phyloP scores from a whole-genome alignment of 2,797 vertebrate genomes.

The Chrysocyon brachyurus region DNA sequence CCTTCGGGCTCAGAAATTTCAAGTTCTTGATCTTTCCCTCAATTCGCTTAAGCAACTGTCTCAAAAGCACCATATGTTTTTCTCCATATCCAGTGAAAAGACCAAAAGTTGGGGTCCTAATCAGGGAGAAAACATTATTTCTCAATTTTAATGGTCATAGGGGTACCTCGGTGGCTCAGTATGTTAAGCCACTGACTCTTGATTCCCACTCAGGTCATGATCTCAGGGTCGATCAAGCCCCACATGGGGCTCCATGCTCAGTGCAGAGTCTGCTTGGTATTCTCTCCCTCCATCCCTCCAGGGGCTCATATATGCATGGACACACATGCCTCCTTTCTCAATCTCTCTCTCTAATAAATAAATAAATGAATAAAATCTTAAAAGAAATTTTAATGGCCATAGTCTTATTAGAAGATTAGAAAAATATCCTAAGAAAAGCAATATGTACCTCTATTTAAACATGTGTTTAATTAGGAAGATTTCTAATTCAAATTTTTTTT shows the following conservation, averaged over 20 bases:
- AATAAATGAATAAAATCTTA: background rate
- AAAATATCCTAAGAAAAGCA: slow-evolving; percentile 42
- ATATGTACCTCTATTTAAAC: background rate
- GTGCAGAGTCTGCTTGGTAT: background rate
- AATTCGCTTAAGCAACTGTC: background rate
- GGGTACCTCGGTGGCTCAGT: background rate
- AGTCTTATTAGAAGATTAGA: background rate
- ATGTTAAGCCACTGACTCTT: background rate
- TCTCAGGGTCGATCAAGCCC: background rate
- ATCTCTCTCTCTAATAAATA: background rate
- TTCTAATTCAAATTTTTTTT: slow-evolving; percentile 51
- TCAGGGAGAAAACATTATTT: slow-evolving; percentile 5
- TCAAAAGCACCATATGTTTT: background rate
- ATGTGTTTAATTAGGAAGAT: background rate
- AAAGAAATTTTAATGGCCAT: background rate
- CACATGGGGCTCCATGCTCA: background rate
- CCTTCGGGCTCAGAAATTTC: background rate
- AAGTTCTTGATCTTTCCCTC: slow-evolving; percentile 29
- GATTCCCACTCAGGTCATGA: background rate
- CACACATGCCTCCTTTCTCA: background rate
- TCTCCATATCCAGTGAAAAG: background rate
- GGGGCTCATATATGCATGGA: background rate
- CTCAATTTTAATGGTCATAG: background rate
- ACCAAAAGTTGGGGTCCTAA: background rate
- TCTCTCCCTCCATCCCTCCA: background rate